Conservation (phyloP, 2,888 invertebrate genomes). For the Philopedon plagiatum region DNA sequence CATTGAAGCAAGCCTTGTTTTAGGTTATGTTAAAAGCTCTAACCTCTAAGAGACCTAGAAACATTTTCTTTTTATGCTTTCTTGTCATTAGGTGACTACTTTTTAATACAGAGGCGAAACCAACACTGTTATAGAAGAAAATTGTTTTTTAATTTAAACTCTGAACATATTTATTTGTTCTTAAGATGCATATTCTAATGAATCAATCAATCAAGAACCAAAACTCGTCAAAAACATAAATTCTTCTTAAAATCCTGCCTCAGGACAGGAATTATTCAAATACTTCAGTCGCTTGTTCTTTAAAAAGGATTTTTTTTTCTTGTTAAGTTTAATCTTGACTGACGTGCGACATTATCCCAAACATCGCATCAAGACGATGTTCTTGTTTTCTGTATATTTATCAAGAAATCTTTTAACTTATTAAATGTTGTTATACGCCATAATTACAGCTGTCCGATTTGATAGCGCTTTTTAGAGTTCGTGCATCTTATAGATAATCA, state of each 20-base stretch:
- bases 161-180: too few relatives aligned
- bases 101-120: too few relatives aligned
- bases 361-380: conserved; percentile 21
- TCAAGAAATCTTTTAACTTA: conserved; percentile 24
- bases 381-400: conserved; percentile 13
- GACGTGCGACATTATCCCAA: conserved; percentile 20
- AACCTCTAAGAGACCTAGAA: too few relatives aligned
- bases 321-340: conserved; percentile 26
- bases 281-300: neutral
- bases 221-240: too few relatives aligned
- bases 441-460: conserved; percentile 24
- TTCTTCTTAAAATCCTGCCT: neutral
- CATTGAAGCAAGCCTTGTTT: too few relatives aligned
- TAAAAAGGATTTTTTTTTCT: neutral
- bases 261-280: neutral
- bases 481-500: conserved; percentile 1
- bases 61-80: too few relatives aligned
- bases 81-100: too few relatives aligned
- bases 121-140: too few relatives aligned
- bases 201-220: too few relatives aligned
- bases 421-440: conserved; percentile 13
- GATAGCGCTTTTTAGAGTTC: conserved; percentile 20
- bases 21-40: too few relatives aligned
- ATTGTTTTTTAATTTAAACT: too few relatives aligned
- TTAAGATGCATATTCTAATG: too few relatives aligned